phyloP scores from a whole-genome alignment of 2,888 invertebrate genomes.

The Diarsia rubi region DNA sequence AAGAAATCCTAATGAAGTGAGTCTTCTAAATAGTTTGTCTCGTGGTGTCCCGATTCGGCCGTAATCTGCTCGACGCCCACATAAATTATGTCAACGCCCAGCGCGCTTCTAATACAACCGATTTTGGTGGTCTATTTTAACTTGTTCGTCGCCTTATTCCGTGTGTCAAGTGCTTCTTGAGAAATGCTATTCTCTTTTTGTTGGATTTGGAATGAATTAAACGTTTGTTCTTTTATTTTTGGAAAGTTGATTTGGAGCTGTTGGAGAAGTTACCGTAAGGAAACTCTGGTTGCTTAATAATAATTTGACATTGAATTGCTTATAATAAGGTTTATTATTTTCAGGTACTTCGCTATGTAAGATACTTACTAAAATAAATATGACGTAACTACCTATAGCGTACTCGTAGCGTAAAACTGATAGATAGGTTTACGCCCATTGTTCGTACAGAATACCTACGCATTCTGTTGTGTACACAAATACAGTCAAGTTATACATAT shows the following conservation, averaged over 20 bases:
- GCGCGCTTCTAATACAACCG: conserved; percentile 60
- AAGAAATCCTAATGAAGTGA: background rate
- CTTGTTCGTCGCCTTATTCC: conserved; percentile 55
- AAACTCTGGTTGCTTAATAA: background rate
- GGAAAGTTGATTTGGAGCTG: background rate
- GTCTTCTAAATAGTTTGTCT: conserved; percentile 33
- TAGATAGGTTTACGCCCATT: conserved; percentile 46
- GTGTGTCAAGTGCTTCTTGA: conserved; percentile 61
- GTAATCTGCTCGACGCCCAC: conserved; percentile 81
- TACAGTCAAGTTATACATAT: background rate
- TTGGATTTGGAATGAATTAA: conserved; percentile 39
- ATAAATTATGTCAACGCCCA: conserved; percentile 79
- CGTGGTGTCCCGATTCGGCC: conserved; percentile 59
- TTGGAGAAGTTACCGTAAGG: background rate
- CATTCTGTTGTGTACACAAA: background rate
- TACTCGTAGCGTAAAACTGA: conserved; percentile 6
- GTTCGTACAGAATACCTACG: background rate
- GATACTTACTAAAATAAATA: background rate
- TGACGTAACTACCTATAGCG: background rate
- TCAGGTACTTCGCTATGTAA: background rate
- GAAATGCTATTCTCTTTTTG: conserved; percentile 52
- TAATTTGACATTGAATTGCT: background rate
- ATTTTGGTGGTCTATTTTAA: conserved; percentile 74
- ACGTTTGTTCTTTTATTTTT: conserved; percentile 1
- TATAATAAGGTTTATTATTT: background rate